Evolutionary conservation across 1,140 invertebrate species (phyloP), one percentile per base, ranked within the genome.

Genomic region (Araneus ventricosus): DNA sequence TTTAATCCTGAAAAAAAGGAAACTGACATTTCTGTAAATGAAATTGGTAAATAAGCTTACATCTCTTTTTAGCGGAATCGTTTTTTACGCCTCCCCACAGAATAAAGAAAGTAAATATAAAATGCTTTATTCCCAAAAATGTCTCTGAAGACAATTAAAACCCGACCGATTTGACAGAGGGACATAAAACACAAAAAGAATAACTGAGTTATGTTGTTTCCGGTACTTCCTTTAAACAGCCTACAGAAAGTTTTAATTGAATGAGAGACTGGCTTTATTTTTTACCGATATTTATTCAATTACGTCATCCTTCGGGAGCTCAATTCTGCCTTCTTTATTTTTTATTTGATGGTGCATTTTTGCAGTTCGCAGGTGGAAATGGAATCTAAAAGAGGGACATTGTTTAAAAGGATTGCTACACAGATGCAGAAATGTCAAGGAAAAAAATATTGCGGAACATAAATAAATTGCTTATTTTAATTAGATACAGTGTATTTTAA

Each of bases 361-460:
- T 82, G 27, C 80, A 41, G 41, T n/a, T 2, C n/a, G 39, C 80
- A 82, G 80, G 41, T 82, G 80, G 80, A 82, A 82, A 41, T 82
- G 39, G 41, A n/a, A 6, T 41, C 39, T 14, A 52, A 82, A 82
- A 82, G 41, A 30, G 80, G 80, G 2, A 27, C 80, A 82, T 82
- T 82, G 80, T 82, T 82, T 82, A 52, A 82, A 82, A 45, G 80
- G 37, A 82, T 82, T 82, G 37, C 80, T 14, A 82, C n/a, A 82
- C 80, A 27, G 34, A 75, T 34, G 70, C 27, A 75, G 20, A 75
- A 20, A 75, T 34, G 30, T 34, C 17, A 75, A 14, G 17, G 70
- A 63, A 75, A 75, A 75, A 75, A 34, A 75, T 20, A 22, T 20
- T 37, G 4, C 2, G 30, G 30, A 75, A 5, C 70, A 75, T 75